Conservation (phyloP, 2,797 vertebrate species). For the Coracias cyanogaster region DNA sequence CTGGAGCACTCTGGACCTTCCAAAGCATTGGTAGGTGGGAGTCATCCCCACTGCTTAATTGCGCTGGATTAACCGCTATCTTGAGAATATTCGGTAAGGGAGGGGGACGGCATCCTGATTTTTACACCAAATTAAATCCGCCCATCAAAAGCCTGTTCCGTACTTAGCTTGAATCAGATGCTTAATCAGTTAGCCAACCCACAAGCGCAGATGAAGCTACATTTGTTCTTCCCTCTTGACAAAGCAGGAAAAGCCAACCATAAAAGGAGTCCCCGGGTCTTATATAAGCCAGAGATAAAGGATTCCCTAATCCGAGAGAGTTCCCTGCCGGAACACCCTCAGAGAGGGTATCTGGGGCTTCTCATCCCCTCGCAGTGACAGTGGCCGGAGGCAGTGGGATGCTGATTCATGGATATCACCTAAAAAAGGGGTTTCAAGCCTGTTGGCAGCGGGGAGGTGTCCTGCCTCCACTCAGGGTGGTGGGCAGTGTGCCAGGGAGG, state of each 20-base stretch:
- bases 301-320: constrained; percentile 68
- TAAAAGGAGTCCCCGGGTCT: constrained; percentile 73
- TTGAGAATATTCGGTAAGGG: background rate
- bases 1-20: background rate
- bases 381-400: background rate
- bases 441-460: fast-evolving
- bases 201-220: constrained; percentile 61
- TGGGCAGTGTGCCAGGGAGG: background rate
- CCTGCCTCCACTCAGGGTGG: fast-evolving
- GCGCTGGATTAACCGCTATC: background rate
- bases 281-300: constrained; percentile 69
- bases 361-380: background rate
- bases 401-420: background rate
- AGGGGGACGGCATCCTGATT: background rate
- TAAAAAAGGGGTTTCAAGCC: background rate
- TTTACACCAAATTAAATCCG: constrained; percentile 58
- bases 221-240: constrained; percentile 59
- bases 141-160: constrained; percentile 47
- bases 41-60: background rate
- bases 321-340: constrained; percentile 57
- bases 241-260: constrained; percentile 74
- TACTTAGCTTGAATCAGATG: constrained; percentile 71
- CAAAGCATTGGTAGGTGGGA: background rate
- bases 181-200: constrained; percentile 64
- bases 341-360: background rate